phyloP scores from a whole-genome alignment of 2,888 invertebrate genomes.

The Pandemis corylana region DNA sequence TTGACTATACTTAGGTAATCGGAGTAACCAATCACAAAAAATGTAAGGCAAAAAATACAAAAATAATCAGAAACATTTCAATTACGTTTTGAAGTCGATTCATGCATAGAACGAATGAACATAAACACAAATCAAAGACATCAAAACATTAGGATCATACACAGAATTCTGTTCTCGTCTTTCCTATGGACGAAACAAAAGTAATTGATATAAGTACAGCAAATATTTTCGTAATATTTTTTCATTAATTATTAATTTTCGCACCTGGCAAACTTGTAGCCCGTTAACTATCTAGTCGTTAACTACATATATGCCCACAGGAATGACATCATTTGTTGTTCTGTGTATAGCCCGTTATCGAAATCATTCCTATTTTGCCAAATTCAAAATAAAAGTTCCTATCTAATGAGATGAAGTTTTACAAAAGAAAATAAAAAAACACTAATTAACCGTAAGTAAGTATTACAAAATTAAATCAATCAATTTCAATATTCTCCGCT shows the following conservation, averaged over 20 bases:
- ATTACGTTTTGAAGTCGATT: constrained; percentile 48
- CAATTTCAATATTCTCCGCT: constrained; percentile 48
- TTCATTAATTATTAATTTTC: no score
- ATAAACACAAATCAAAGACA: constrained; percentile 24
- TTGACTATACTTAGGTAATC: constrained; percentile 82
- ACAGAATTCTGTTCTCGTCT: no score
- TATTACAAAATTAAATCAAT: constrained; percentile 44
- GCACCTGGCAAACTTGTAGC: no score
- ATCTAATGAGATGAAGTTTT: constrained; percentile 41
- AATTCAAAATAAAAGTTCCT: constrained; percentile 20
- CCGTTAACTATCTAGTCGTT: no score
- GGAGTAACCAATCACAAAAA: constrained; percentile 72
- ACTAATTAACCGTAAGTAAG: constrained; percentile 45
- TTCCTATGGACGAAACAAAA: no score
- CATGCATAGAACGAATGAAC: constrained; percentile 11
- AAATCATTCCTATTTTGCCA: constrained; percentile 45
- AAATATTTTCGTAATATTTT: no score
- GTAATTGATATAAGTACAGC: no score
- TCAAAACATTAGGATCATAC: constrained; percentile 44
- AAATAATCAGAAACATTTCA: constrained; percentile 48
- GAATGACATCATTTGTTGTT: no score
- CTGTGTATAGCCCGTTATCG: constrained; percentile 35
- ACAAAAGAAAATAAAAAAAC: constrained; percentile 45
- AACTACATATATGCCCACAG: no score
- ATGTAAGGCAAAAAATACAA: constrained; percentile 48